Conservation (phyloP, 1,140 invertebrate genomes). For the Drosophila takahashii region DNA sequence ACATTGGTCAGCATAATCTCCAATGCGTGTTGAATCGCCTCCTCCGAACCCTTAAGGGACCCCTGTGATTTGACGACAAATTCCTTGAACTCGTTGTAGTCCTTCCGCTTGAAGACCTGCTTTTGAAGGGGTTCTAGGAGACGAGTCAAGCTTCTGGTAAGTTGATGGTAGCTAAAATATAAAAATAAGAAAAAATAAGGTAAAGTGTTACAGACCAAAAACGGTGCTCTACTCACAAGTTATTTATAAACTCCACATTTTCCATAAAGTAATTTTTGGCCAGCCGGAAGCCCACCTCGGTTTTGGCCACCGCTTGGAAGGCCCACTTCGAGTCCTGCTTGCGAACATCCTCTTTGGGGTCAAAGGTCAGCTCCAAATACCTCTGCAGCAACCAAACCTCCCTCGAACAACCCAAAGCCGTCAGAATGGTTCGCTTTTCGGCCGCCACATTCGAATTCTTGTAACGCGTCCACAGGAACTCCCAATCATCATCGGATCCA, state of each 20-base stretch:
- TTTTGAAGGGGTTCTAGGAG: slow-evolving; percentile 82
- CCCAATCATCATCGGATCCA: slow-evolving; percentile 91
- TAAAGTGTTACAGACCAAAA: background rate
- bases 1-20: slow-evolving; percentile 85
- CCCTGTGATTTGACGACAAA: slow-evolving; percentile 81
- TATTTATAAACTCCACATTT: slow-evolving; percentile 85
- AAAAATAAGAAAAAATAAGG: background rate
- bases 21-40: slow-evolving; percentile 84
- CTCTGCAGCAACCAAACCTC: slow-evolving; percentile 90
- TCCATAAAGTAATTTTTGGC: slow-evolving; percentile 88
- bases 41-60: slow-evolving; percentile 83
- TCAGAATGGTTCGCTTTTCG: slow-evolving; percentile 88
- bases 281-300: slow-evolving; percentile 87
- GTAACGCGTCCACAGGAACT: slow-evolving; percentile 91
- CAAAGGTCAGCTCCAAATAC: slow-evolving; percentile 87
- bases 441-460: slow-evolving; percentile 88
- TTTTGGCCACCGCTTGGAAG: slow-evolving; percentile 86
- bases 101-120: slow-evolving; percentile 84
- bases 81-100: slow-evolving; percentile 84
- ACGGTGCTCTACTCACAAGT: slow-evolving; percentile 85
- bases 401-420: slow-evolving; percentile 88
- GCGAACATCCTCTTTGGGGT: slow-evolving; percentile 86
- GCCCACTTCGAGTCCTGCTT: slow-evolving; percentile 88
- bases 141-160: slow-evolving; percentile 79
- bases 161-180: slow-evolving; percentile 80